Percentiles rank a stretch among this genome's conserved stretches.
Evolutionary conservation across 1,140 invertebrate species (phyloP).

Genomic region (Pogonomyrmex californicus): DNA sequence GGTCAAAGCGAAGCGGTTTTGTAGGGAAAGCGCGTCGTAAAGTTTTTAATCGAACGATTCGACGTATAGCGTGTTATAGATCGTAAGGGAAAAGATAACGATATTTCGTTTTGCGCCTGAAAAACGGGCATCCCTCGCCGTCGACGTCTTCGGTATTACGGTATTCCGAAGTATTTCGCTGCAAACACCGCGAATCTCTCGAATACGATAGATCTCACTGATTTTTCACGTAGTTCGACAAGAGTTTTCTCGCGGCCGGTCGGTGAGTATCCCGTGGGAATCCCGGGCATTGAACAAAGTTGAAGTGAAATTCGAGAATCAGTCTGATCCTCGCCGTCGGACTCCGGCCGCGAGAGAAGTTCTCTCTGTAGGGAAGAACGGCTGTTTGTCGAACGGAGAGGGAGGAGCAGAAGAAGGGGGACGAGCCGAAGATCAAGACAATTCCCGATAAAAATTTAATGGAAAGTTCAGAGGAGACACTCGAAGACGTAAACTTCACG

Average conservation of each 20-base stretch:
- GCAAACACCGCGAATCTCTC: not conserved
- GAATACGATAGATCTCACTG: slow-evolving; percentile 21
- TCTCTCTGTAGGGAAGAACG: slow-evolving; percentile 14
- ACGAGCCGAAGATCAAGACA: slow-evolving; percentile 72
- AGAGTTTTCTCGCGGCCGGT: not conserved
- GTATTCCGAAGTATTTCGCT: not conserved
- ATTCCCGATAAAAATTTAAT: slow-evolving; percentile 78
- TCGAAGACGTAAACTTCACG: slow-evolving; percentile 25
- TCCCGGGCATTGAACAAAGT: slow-evolving; percentile 51
- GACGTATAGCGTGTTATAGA: too few species aligned
- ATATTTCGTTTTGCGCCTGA: not conserved
- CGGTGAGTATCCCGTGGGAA: slow-evolving; percentile 72
- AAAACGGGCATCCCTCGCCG: not conserved
- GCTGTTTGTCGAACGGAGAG: not conserved
- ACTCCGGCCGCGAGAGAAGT: slow-evolving; percentile 29
- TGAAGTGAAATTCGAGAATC: slow-evolving; percentile 70
- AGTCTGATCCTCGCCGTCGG: slow-evolving; percentile 64
- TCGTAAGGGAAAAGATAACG: not conserved
- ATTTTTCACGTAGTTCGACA: slow-evolving; percentile 60
- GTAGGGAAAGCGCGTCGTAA: slow-evolving; percentile 9
- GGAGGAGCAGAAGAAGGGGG: not conserved
- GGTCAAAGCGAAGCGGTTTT: slow-evolving; percentile 29
- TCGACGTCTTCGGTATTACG: not conserved
- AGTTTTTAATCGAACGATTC: slow-evolving; percentile 56
- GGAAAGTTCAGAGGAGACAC: slow-evolving; percentile 61